phyloP scores from a whole-genome alignment of 2,113 vertebrate species.

The Dendropsophus ebraccatus region DNA sequence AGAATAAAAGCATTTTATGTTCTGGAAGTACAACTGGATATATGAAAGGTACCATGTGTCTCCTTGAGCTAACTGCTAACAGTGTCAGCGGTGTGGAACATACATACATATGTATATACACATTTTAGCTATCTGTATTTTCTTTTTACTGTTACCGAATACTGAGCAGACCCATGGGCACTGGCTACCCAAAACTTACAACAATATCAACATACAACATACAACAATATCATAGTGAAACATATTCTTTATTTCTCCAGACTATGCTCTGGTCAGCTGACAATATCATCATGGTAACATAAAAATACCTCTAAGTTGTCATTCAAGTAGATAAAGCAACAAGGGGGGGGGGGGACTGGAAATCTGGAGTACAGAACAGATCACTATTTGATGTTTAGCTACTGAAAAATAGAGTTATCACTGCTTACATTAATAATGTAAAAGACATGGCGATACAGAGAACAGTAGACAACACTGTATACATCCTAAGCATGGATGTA shows the following conservation, averaged over 20 bases:
- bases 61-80: too few relatives aligned
- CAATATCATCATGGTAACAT: neutral
- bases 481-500: neutral
- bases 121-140: too few relatives aligned
- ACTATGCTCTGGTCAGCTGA: neutral
- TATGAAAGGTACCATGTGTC: too few relatives aligned
- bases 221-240: neutral
- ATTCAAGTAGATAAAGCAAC: constrained; percentile 2
- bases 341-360: too few relatives aligned
- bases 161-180: neutral
- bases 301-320: neutral
- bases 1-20: too few relatives aligned
- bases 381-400: neutral
- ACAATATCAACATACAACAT: neutral
- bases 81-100: too few relatives aligned
- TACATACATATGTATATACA: too few relatives aligned
- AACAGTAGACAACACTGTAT: neutral
- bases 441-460: neutral
- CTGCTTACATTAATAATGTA: neutral
- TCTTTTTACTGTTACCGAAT: neutral
- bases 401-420: neutral
- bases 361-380: neutral
- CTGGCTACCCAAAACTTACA: neutral
- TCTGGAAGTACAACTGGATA: too few relatives aligned
- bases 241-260: constrained; percentile 3